Percentiles rank a stretch among this genome's conserved stretches.
These are phyloP conservation scores for Urosaurus nigricauda DNA, from an alignment of 2,797 vertebrate genomes.

Conservation along the genomic window DNA sequence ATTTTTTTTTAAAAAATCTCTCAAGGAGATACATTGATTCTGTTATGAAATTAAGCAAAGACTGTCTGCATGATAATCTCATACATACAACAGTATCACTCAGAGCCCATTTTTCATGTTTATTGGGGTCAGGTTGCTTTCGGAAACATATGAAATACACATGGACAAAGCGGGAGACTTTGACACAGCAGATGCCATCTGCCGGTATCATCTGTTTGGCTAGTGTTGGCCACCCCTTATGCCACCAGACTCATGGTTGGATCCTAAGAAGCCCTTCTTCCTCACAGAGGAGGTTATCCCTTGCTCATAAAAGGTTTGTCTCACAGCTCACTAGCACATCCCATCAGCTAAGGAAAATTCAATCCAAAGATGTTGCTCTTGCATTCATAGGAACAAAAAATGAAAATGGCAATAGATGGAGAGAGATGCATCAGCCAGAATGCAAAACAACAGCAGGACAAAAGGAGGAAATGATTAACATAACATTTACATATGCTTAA, in stretches of 20 bases:
- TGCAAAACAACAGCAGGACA: background rate
- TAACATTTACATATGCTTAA: background rate
- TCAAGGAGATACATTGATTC: conserved; percentile 44
- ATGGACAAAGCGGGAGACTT: conserved; percentile 1
- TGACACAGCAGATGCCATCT: background rate
- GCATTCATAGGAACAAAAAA: background rate
- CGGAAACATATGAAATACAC: conserved; percentile 47
- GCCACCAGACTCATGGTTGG: background rate
- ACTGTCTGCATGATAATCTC: conserved; percentile 40
- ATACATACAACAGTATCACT: background rate
- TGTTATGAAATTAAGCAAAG: conserved; percentile 13
- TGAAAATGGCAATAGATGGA: background rate
- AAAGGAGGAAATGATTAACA: no score
- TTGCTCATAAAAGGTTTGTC: background rate
- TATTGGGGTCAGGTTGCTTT: conserved; percentile 16
- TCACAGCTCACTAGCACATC: no score
- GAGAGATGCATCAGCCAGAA: background rate
- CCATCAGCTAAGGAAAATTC: background rate
- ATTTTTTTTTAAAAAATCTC: conserved; percentile 38
- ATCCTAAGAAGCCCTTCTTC: background rate
- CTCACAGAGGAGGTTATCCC: background rate
- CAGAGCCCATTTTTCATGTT: conserved; percentile 19
- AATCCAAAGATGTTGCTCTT: background rate
- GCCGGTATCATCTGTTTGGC: background rate
- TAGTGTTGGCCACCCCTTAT: background rate